Conservation (phyloP, 2,797 vertebrate genomes). For the Avahi laniger region DNA sequence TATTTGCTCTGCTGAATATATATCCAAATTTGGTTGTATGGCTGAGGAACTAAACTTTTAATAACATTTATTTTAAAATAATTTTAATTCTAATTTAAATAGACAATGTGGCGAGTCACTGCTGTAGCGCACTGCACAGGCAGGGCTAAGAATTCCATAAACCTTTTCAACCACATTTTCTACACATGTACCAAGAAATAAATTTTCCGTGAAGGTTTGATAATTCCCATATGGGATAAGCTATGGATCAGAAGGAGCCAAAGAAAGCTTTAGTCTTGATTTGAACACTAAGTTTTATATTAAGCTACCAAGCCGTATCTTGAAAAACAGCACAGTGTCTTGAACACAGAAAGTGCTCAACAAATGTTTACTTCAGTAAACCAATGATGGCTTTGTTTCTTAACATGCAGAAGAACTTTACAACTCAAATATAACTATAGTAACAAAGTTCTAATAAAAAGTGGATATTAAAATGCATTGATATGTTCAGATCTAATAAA, state of each 20-base stretch:
- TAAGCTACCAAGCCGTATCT: neutral
- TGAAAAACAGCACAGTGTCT: neutral
- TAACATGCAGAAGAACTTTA: neutral
- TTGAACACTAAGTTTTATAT: neutral
- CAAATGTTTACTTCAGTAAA: constrained; percentile 9
- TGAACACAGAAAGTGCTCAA: neutral
- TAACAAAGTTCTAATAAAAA: neutral
- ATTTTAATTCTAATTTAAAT: constrained; percentile 4
- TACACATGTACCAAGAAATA: neutral
- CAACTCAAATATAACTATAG: neutral
- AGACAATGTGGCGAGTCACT: neutral
- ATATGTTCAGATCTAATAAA: neutral
- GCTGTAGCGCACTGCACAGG: neutral
- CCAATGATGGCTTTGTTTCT: neutral
- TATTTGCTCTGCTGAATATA: neutral
- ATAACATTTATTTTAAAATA: neutral
- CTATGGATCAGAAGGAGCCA: neutral
- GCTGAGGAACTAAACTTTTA: neutral
- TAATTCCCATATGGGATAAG: neutral
- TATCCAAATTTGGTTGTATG: neutral
- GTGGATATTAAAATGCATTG: neutral
- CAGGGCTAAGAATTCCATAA: neutral
- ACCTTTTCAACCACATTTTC: neutral
- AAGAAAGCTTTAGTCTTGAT: neutral
- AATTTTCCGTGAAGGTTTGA: neutral